These are phyloP conservation scores for Agrypnia vestita DNA, from an alignment of 1,140 invertebrate genomes.

Conservation along the genomic window DNA sequence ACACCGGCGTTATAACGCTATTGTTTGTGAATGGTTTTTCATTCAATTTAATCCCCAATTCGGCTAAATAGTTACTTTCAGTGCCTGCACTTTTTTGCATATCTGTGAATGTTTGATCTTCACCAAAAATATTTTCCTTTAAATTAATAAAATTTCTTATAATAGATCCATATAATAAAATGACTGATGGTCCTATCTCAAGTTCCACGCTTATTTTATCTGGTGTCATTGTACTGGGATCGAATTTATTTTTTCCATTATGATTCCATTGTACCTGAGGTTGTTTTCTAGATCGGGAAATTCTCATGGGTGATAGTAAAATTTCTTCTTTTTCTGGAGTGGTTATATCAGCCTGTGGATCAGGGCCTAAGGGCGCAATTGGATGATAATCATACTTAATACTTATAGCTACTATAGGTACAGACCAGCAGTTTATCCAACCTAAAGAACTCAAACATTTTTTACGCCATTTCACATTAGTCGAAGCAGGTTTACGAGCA, in stretches of 20 bases:
- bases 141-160: constrained; percentile 91
- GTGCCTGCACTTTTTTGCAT: constrained; percentile 81
- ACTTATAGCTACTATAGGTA: constrained; percentile 92
- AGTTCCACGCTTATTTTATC: constrained; percentile 93
- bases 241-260: constrained; percentile 83
- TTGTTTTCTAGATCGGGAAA: constrained; percentile 84
- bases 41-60: constrained; percentile 70
- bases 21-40: constrained; percentile 70
- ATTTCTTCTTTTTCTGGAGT: constrained; percentile 96
- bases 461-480: constrained; percentile 85
- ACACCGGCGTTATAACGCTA: constrained; percentile 72
- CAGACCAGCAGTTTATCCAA: constrained; percentile 97
- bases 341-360: constrained; percentile 91
- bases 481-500: constrained; percentile 71
- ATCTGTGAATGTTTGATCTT: constrained; percentile 94
- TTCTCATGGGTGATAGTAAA: constrained; percentile 90
- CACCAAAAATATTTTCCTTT: constrained; percentile 97
- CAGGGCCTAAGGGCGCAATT: constrained; percentile 87
- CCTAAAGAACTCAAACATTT: constrained; percentile 85
- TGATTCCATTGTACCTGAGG: constrained; percentile 79
- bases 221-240: constrained; percentile 86
- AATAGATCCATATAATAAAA: constrained; percentile 92
- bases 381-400: constrained; percentile 95
- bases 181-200: constrained; percentile 93
- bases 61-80: constrained; percentile 71